phyloP scores from a whole-genome alignment of 1,140 invertebrate species.

The Drosophila kikkawai region DNA sequence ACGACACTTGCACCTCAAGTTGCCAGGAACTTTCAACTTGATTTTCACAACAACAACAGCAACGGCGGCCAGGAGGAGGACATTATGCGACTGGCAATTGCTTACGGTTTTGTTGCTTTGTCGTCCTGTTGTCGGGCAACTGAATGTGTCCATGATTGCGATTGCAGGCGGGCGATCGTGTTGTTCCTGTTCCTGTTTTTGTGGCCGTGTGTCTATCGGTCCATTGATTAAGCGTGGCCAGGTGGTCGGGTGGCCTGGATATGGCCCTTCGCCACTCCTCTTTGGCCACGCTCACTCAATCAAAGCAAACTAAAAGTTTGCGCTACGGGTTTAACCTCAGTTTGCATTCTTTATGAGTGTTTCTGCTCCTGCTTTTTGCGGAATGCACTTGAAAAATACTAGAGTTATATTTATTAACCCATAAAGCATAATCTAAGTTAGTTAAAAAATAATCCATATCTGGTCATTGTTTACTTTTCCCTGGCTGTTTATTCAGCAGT shows the following conservation, averaged over 20 bases:
- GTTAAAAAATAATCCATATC: not conserved
- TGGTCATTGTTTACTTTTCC: not conserved
- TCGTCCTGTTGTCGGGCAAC: conserved; percentile 34
- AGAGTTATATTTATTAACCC: not conserved
- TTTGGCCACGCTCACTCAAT: conserved; percentile 57
- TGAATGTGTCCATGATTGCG: conserved; percentile 73
- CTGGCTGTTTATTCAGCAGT: not conserved
- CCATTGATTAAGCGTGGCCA: conserved; percentile 79
- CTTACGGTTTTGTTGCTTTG: conserved; percentile 65
- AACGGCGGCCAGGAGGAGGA: conserved; percentile 23
- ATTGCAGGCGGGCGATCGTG: conserved; percentile 45
- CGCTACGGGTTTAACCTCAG: conserved; percentile 58
- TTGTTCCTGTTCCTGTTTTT: conserved; percentile 33
- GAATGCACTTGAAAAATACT: conserved; percentile 3
- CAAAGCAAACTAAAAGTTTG: conserved; percentile 60
- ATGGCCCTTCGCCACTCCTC: not conserved
- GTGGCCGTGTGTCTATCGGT: conserved; percentile 67
- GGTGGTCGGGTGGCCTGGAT: conserved; percentile 11
- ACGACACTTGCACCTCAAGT: conserved; percentile 83
- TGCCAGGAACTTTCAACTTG: conserved; percentile 79
- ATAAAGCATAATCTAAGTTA: not conserved
- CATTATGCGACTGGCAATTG: conserved; percentile 76
- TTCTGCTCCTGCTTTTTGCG: conserved; percentile 18
- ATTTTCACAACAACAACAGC: conserved; percentile 51
- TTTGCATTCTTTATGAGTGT: conserved; percentile 68